Base-by-base conservation (phyloP, 2,888 invertebrate species). In the Agonopterix arenella region DNA sequence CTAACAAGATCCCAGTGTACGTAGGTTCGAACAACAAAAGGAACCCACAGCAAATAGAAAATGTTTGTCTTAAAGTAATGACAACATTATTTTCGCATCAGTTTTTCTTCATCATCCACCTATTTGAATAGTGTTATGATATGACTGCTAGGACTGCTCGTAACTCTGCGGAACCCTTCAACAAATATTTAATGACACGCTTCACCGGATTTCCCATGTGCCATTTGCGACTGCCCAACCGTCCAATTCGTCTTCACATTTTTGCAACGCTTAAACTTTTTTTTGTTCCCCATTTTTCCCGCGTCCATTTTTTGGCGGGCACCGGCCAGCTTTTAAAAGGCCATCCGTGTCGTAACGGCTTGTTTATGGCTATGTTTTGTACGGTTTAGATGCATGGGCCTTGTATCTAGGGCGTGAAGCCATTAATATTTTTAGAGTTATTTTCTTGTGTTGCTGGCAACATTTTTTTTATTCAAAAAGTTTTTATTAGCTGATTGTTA, bases 271-370 rank as follows among this genome's bases (percentile, higher is more conserved):
- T 44, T 41, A 49, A 47, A 10, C 53, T 62, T 62, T 61, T 62
- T 62, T 28, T 28, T 28, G 28, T 4, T 28, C 28, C 4, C 28
- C 28, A 28, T 28, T 28, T 28, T 28, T 28, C 28, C 28, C 28
- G 49, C 54, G 48, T 53, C 71, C 68, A 69, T 70, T 69, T 45
- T 49, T 49, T 45, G 41, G 45, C 45, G 67, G 64, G 57, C 66
- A 68, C 66, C 62, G 59, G 62, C 57, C 61, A 59, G 62, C 67
- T 66, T 75, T 78, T 73, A 76, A 76, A 77, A 56, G 68, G 62
- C 73, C 70, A 71, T 76, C 75, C 66, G 64, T 54, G 70, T 71
- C 73, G 66, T 61, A 67, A 70, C 70, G 60, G 67, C 66, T 74
- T 67, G 70, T 79, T 80, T 79, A 49, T 48, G 18, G 50, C 46